Evolutionary conservation across 2,113 vertebrate species (phyloP).

Genomic region (Maccullochella peelii): DNA sequence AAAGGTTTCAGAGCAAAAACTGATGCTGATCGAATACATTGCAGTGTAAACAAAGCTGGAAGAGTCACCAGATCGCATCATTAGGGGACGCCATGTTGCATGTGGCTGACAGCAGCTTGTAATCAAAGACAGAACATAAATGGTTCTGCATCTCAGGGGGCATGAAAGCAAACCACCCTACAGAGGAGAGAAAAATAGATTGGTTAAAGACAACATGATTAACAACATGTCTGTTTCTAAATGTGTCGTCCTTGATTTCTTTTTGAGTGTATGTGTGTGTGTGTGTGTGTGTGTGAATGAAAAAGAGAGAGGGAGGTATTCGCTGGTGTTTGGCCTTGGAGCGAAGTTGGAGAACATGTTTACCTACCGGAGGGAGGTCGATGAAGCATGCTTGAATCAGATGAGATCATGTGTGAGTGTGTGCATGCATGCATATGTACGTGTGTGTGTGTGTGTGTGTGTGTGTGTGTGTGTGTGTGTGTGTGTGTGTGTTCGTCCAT

Average conservation of each 20-base stretch:
- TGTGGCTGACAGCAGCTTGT: background rate
- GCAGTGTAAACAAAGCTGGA: background rate
- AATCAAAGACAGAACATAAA: slow-evolving; percentile 10
- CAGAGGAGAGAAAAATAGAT: slow-evolving; percentile 10
- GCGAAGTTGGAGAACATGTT: slow-evolving; percentile 17
- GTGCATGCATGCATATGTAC: slow-evolving; percentile 8
- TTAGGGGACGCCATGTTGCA: background rate
- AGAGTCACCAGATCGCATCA: background rate
- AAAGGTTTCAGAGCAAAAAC: background rate
- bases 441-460: background rate
- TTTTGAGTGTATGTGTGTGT: slow-evolving; percentile 8
- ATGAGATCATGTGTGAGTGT: background rate
- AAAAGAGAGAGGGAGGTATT: slow-evolving; percentile 15
- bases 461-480: slow-evolving; percentile 5
- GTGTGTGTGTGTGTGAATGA: slow-evolving; percentile 1
- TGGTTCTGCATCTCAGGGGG: background rate
- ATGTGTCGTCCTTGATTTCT: slow-evolving; percentile 39
- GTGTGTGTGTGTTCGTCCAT: background rate
- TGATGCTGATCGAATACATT: background rate
- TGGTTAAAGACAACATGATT: slow-evolving; percentile 35
- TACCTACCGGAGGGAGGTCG: background rate
- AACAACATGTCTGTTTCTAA: slow-evolving; percentile 30
- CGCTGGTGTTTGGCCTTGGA: slow-evolving; percentile 46
- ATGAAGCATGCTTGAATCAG: slow-evolving; percentile 8
- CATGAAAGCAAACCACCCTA: background rate